Percentiles rank a stretch among this genome's conserved stretches.
These are phyloP conservation scores for Helarctos malayanus DNA, from an alignment of 2,797 vertebrate genomes.

Conservation along the genomic window DNA sequence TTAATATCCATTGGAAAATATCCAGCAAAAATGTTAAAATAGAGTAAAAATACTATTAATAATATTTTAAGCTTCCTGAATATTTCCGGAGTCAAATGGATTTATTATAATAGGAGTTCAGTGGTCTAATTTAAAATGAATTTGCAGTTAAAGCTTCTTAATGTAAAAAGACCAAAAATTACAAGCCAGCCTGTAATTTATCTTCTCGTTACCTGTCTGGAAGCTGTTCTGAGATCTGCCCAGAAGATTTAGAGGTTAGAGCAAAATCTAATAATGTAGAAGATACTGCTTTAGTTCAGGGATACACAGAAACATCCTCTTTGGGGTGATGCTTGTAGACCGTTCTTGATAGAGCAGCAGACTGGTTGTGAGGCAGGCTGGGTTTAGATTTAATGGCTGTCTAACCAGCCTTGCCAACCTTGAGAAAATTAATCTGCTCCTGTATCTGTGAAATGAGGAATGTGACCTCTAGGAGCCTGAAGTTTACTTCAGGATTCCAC, in stretches of 20 bases:
- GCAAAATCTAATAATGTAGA: not conserved
- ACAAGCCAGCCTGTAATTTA: not conserved
- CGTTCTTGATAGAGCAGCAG: not conserved
- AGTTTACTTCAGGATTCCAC: constrained; percentile 5
- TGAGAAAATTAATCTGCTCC: not conserved
- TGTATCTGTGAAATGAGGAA: constrained; percentile 9
- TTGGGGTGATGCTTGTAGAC: not conserved
- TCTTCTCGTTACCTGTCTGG: constrained; percentile 27
- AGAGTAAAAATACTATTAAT: constrained; percentile 40
- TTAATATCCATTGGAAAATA: constrained; percentile 20
- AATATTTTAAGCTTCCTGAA: constrained; percentile 11
- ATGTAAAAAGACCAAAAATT: constrained; percentile 26
- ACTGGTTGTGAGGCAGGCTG: not conserved
- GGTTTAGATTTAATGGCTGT: constrained; percentile 21
- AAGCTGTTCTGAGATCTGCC: not conserved
- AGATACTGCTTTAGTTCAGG: not conserved
- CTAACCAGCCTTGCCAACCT: not conserved
- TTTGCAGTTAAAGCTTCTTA: constrained; percentile 50
- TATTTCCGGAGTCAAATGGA: constrained; percentile 21
- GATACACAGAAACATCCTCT: not conserved
- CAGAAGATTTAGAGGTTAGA: constrained; percentile 10
- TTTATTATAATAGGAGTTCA: not conserved
- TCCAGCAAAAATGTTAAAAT: constrained; percentile 18
- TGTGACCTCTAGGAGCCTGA: not conserved
- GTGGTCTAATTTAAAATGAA: constrained; percentile 17